Base-by-base conservation (phyloP, 2,888 invertebrate species). In the Dolomedes plantarius region DNA sequence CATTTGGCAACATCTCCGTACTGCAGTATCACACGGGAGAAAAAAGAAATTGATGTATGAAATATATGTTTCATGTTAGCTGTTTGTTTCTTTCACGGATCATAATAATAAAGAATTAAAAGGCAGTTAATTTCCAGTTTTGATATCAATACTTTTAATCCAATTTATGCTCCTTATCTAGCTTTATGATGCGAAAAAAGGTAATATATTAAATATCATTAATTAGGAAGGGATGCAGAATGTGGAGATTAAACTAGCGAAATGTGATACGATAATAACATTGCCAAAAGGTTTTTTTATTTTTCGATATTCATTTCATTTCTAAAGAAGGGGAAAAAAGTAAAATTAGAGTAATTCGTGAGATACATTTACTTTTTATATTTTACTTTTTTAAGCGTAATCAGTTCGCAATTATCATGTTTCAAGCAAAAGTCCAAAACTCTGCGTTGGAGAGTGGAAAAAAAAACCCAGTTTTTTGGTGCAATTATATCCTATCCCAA, bases 381-480 rank as follows among this genome's bases (percentile, higher is more conserved):
- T 1, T 19, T n/a, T n/a, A n/a, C n/a, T n/a, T n/a, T 23, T 2
- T 36, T 3, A 56, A 56, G 1, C 1, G 56, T 56, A 56, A 56
- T 56, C 56, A 56, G 56, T 23, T 23, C 23, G 56, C 23, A 56
- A 56, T 56, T 56, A 56, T 56, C 56, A 6, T n/a, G 23, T 56
- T 56, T 6, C 19, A 23, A 56, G 23, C 56, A 5, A 56, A 56
- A 56, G 19, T 19, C 56, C 56, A 56, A 56, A n/a, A 56, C 23
- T 1, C 56, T 11, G 23, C 23, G 56, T 23, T 56, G 16, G 9
- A 5, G 56, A 2, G 1, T 23, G 56, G 16, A 56, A 56, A 56
- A 56, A 56, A 56, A 16, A 6, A 16, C n/a, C 23, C 23, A 56
- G 16, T 23, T 56, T 56, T 56, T 56, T 56, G 5, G 3, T 23